Percentiles rank a stretch among this genome's conserved stretches.
These are phyloP conservation scores for Drosophila suboccidentalis DNA, from an alignment of 2,888 invertebrate genomes.

Conservation along the genomic window DNA sequence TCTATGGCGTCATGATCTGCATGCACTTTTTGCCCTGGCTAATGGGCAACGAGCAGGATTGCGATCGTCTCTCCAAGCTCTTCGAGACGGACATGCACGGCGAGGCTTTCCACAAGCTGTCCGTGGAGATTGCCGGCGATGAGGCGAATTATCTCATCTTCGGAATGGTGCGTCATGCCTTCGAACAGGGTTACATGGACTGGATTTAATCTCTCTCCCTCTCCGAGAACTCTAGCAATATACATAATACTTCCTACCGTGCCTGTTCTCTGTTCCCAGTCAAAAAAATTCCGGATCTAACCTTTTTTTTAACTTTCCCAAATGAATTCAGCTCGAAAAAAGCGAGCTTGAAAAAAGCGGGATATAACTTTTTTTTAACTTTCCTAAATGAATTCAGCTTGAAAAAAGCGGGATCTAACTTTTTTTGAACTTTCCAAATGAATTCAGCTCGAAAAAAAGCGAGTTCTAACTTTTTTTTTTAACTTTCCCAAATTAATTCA, in stretches of 20 bases:
- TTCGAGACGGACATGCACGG: slow-evolving; percentile 82
- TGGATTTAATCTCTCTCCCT: slow-evolving; percentile 17
- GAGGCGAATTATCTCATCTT: slow-evolving; percentile 77
- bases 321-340: too few relatives aligned
- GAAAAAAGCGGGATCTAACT: too few relatives aligned
- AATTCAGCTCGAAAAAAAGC: too few relatives aligned
- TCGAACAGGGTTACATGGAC: slow-evolving; percentile 83
- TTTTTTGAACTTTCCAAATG: too few relatives aligned
- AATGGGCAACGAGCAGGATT: slow-evolving; percentile 75
- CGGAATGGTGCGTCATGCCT: slow-evolving; percentile 81
- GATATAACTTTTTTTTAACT: too few relatives aligned
- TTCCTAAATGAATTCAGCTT: too few relatives aligned
- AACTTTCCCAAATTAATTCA: too few relatives aligned
- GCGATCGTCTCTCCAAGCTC: slow-evolving; percentile 70
- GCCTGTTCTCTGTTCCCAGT: background rate
- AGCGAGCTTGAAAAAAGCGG: too few relatives aligned
- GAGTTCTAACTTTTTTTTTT: too few relatives aligned
- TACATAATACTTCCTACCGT: background rate
- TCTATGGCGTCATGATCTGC: slow-evolving; percentile 83
- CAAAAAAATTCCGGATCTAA: too few relatives aligned
- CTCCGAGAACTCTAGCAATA: background rate
- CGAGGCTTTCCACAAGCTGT: slow-evolving; percentile 75
- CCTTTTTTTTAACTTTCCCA: too few relatives aligned
- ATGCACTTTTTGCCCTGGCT: slow-evolving; percentile 84
- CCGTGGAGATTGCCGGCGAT: slow-evolving; percentile 81